Conservation (phyloP, 2,113 vertebrate genomes). For the human (Homo sapiens) region GRCh38 chr2:55491501-55492000, state of each 20-base stretch:
- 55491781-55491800: not conserved
- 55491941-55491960: not conserved
- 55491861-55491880: not conserved
- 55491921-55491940: slow-evolving; percentile 37
- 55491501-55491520: not conserved
- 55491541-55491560: not conserved
- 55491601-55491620: not conserved
- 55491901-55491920: not conserved
- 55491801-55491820: not conserved
- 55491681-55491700: not conserved
- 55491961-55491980: not conserved
- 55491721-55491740: not conserved
- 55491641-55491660: no score
- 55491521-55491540: not conserved
- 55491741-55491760: not conserved
- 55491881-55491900: not conserved
- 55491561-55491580: not conserved
- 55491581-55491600: not conserved
- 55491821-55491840: slow-evolving; percentile 4
- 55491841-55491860: not conserved
- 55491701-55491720: slow-evolving; percentile 32
- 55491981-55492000: not conserved
- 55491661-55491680: not conserved
- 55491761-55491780: not conserved
- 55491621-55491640: accelerated